These are phyloP conservation scores for Falco berigora DNA, from an alignment of 2,797 vertebrate genomes.

Conservation along the genomic window DNA sequence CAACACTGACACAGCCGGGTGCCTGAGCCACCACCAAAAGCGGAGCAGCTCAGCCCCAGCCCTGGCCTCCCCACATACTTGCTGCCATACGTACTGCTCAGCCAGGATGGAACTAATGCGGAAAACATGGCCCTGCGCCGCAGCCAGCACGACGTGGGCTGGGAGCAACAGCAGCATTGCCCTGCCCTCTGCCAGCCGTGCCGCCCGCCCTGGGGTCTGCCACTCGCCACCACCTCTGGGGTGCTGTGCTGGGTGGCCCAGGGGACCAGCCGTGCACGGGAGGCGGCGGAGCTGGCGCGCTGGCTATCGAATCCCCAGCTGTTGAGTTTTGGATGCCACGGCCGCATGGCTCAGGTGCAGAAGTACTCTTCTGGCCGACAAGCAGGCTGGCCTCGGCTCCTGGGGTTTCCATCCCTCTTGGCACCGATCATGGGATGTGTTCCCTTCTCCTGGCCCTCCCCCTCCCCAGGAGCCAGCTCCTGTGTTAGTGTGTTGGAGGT, in stretches of 20 bases:
- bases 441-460: not conserved
- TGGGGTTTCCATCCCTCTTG: not conserved
- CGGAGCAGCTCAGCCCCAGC: not conserved
- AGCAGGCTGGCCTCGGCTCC: not conserved
- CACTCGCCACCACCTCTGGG: fast-evolving
- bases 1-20: not conserved
- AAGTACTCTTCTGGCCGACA: not conserved
- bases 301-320: not conserved
- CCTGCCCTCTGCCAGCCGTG: not conserved
- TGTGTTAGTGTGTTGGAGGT: not conserved
- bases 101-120: conserved; percentile 47
- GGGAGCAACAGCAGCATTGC: not conserved
- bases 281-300: fast-evolving
- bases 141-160: not conserved
- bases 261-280: not conserved
- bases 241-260: not conserved
- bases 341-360: not conserved
- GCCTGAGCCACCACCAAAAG: not conserved
- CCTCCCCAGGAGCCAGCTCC: not conserved
- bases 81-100: conserved; percentile 17
- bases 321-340: not conserved
- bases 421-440: not conserved
- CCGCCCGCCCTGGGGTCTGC: not conserved
- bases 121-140: not conserved
- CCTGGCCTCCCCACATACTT: not conserved